Base-by-base conservation (phyloP, 2,888 invertebrate species). In the Deroplatys truncata region DNA sequence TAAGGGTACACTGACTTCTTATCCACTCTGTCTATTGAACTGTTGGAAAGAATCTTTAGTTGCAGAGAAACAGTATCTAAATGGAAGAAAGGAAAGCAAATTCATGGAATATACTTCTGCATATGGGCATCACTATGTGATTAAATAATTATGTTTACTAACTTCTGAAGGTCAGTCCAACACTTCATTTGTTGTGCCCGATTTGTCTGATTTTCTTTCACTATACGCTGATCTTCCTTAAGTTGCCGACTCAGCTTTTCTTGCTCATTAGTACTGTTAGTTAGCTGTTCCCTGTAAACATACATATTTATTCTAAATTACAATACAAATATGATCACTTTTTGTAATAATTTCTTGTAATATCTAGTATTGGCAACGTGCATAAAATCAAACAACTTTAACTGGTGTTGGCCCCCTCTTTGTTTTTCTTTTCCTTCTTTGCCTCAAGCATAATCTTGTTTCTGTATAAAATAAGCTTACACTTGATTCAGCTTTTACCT, bases 271-370 rank as follows among this genome's bases (percentile, higher is more conserved):
- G 96, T 95, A 92, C 95, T 95, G 91, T 94, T 94, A 91, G 94
- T 95, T 92, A 96, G 94, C 91, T 94, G 94, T 91, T 97, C 96
- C 93, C 96, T 96, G 93, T 93, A 94, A 31, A 94, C 83, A 88
- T 88, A 91, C 91, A 89, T 49, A 31, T 82, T 86, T 86, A 28
- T 90, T 82, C 13, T 49, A 84, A 56, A 28, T 90, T 93, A 93
- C 93, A 92, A 91, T 92, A 84, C 92, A 20, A 93, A 84, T 28
- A 89, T 20, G 20, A 16, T 85, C 15, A 86, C 25, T 86, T 35
- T 29, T 0, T 25, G 94, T 91, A 93, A 43, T 43, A 2, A 43
- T 35, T 35, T 35, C 35, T 35, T 43, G 43, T 43, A 13, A 43
- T 43, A 7, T 43, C 1, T 13, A 13, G 13, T 43, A 43, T 43